Percentiles rank a stretch among this genome's conserved stretches.
These are phyloP conservation scores for Aethina tumida DNA, from an alignment of 1,140 invertebrate genomes.

Conservation along the genomic window DNA sequence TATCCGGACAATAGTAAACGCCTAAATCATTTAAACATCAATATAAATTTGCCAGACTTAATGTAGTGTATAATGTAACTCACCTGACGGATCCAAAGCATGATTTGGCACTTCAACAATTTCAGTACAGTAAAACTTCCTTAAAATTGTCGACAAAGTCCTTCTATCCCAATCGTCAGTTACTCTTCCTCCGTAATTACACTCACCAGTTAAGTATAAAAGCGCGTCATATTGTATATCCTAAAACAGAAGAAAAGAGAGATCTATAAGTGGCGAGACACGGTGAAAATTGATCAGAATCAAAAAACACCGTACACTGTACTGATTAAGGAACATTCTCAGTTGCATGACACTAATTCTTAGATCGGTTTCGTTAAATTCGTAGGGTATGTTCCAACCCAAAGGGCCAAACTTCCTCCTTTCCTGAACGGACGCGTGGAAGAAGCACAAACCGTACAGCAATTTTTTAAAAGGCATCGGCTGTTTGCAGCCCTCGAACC, in stretches of 20 bases:
- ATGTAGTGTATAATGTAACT: no score
- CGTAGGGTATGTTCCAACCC: constrained; percentile 93
- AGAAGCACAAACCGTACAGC: constrained; percentile 85
- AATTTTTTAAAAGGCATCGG: constrained; percentile 72
- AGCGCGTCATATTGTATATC: constrained; percentile 84
- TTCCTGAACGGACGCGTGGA: constrained; percentile 89
- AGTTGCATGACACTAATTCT: constrained; percentile 80
- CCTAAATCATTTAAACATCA: constrained; percentile 39
- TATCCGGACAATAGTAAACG: constrained; percentile 63
- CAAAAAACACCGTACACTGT: constrained; percentile 26
- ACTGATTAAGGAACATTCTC: constrained; percentile 81
- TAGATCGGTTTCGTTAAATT: constrained; percentile 93
- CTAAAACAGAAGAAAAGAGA: no score
- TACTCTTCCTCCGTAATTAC: constrained; percentile 92
- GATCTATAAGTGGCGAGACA: not conserved
- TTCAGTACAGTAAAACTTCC: constrained; percentile 65
- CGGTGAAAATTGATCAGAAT: constrained; percentile 1
- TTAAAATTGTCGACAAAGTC: constrained; percentile 72
- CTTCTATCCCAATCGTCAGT: constrained; percentile 92
- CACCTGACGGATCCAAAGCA: constrained; percentile 50
- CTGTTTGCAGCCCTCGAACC: constrained; percentile 78
- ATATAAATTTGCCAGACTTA: no score
- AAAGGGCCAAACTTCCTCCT: constrained; percentile 84
- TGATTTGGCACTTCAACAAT: constrained; percentile 45
- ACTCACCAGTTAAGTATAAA: constrained; percentile 86